Percentiles rank a stretch among this genome's conserved stretches.
These are phyloP conservation scores for Hoplias malabaricus DNA, from an alignment of 2,113 vertebrate genomes.

Conservation along the genomic window DNA sequence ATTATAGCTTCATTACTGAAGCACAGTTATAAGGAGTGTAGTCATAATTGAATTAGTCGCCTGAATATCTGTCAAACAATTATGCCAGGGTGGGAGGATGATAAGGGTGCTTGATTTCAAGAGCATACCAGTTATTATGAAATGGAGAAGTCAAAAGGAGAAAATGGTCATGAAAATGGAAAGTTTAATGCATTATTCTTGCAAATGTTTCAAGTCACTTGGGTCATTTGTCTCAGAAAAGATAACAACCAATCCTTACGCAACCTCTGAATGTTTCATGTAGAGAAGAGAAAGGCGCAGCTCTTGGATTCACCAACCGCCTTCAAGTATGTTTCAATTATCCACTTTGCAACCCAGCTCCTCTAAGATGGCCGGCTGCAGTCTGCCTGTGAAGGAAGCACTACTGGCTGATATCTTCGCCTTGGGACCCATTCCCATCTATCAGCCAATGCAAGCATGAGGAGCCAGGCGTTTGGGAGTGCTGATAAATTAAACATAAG, in stretches of 20 bases:
- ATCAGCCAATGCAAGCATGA: constrained; percentile 44
- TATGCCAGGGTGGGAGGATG: background rate
- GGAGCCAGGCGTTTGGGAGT: constrained; percentile 32
- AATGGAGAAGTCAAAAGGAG: background rate
- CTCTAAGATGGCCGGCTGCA: constrained; percentile 32
- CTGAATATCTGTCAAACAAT: constrained; percentile 11
- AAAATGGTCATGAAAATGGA: background rate
- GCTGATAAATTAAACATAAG: constrained; percentile 57
- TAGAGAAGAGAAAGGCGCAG: background rate
- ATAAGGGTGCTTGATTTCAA: constrained; percentile 4
- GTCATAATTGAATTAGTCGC: constrained; percentile 21
- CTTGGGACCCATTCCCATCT: constrained; percentile 45
- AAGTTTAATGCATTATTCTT: background rate
- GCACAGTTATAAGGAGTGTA: background rate
- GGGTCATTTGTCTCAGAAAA: background rate
- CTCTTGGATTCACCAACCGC: background rate
- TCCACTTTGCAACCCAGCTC: background rate
- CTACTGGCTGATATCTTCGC: constrained; percentile 45
- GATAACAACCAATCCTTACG: background rate
- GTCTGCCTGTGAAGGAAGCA: constrained; percentile 40
- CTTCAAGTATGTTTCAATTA: constrained; percentile 10
- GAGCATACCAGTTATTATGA: background rate
- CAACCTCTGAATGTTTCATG: background rate
- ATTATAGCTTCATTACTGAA: constrained; percentile 17
- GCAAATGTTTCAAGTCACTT: background rate